These are phyloP conservation scores for Eueides isabella DNA, from an alignment of 1,140 invertebrate species.

Conservation along the genomic window DNA sequence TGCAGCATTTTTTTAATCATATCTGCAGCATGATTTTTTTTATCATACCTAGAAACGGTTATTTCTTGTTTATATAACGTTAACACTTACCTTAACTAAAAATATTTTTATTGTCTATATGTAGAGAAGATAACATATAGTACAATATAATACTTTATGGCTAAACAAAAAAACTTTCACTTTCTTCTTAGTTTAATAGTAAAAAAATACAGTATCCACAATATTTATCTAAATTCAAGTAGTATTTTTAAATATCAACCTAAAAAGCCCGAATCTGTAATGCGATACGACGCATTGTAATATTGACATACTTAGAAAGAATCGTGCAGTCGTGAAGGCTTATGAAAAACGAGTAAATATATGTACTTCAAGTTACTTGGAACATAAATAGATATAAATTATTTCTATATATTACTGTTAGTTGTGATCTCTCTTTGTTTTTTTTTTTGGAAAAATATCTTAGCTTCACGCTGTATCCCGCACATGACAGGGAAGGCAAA, in stretches of 20 bases:
- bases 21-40: no score
- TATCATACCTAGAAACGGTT: no score
- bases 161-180: neutral
- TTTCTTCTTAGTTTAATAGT: neutral
- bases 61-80: no score
- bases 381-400: neutral
- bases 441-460: no score
- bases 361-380: neutral
- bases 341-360: neutral
- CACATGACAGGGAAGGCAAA: no score
- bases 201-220: neutral
- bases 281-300: conserved; percentile 6
- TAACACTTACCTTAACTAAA: no score
- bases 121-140: no score
- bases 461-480: no score
- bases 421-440: no score
- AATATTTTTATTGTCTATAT: no score
- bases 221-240: neutral
- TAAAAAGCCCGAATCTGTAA: conserved; percentile 1
- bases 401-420: no score
- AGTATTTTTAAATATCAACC: neutral
- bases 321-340: conserved; percentile 2
- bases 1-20: no score
- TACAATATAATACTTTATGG: neutral
- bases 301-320: conserved; percentile 12